Evolutionary conservation across 2,888 invertebrate species (phyloP), one percentile per base, ranked within the genome.

Genomic region (Elmis aenea): DNA sequence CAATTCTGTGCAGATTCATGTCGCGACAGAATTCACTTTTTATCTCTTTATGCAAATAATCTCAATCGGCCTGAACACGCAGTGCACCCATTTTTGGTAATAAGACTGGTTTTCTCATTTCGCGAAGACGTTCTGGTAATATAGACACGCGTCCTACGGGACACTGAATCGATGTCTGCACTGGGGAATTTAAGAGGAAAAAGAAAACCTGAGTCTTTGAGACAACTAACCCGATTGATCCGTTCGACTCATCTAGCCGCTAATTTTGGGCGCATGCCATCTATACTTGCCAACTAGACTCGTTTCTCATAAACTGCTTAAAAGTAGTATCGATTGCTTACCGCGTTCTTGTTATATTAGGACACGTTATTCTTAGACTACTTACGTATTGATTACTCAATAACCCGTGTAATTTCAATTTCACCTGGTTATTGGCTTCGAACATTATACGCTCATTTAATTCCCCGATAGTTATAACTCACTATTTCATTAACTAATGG

Each of bases 101-200:
- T 38, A 33, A 38, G 38, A 28, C 28, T 13, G 26, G n/a, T 33
- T 38, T 38, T 38, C 33, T 38, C 33, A 33, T 38, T 38, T 33
- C 27, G 32, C 33, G 29, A 33, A 33, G 38, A 33, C 29, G 33
- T 38, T 32, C 33, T 14, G 25, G 33, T 38, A 33, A 32, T 38
- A 33, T 25, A 30, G 38, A 29, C 30, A 26, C 25, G 29, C 33
- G 33, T 29, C 36, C 33, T 41, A 22, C 20, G 41, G 36, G 33
- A 36, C 28, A 24, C 22, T 15, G 31, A 41, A 41, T 41, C 41
- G 41, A 41, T 41, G 41, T 28, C 28, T 28, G 11, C n/a, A 21
- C 20, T 28, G 38, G 26, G 12, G 18, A 21, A 11, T 20, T 33
- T 12, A 25, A 30, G 30, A 24, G 28, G 24, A 15, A 26, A 23